These are phyloP conservation scores for Galbula dea DNA, from an alignment of 2,113 vertebrate genomes.

Conservation along the genomic window DNA sequence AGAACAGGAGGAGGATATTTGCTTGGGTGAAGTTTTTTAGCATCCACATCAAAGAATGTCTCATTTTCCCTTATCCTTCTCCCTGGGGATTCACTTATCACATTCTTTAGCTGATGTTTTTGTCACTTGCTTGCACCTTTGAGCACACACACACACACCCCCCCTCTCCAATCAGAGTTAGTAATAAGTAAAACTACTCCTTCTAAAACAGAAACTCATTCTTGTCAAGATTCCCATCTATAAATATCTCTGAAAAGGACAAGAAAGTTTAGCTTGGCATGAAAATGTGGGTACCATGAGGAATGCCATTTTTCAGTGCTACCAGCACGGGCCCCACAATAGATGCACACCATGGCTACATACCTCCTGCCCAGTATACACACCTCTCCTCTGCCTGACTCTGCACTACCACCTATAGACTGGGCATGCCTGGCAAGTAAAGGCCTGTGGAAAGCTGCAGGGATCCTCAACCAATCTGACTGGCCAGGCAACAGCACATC, in stretches of 20 bases:
- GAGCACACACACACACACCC: background rate
- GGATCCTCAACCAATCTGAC: background rate
- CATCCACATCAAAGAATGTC: background rate
- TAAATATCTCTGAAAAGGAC: slow-evolving; percentile 71
- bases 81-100: background rate
- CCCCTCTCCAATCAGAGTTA: background rate
- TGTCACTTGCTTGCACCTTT: slow-evolving; percentile 28
- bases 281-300: slow-evolving; percentile 51
- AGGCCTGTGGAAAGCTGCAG: background rate
- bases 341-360: background rate
- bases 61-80: background rate
- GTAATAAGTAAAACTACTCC: slow-evolving; percentile 40
- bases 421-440: background rate
- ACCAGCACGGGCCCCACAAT: slow-evolving; percentile 1
- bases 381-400: background rate
- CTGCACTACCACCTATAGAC: background rate
- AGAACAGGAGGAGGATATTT: background rate
- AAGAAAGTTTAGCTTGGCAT: slow-evolving; percentile 71
- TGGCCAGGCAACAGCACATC: background rate
- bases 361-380: background rate
- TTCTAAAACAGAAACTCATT: slow-evolving; percentile 68
- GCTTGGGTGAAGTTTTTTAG: background rate
- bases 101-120: background rate
- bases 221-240: slow-evolving; percentile 75
- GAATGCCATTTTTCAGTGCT: slow-evolving; percentile 57